Evolutionary conservation across 1,140 invertebrate species (phyloP).

Genomic region (Batillaria attramentaria): DNA sequence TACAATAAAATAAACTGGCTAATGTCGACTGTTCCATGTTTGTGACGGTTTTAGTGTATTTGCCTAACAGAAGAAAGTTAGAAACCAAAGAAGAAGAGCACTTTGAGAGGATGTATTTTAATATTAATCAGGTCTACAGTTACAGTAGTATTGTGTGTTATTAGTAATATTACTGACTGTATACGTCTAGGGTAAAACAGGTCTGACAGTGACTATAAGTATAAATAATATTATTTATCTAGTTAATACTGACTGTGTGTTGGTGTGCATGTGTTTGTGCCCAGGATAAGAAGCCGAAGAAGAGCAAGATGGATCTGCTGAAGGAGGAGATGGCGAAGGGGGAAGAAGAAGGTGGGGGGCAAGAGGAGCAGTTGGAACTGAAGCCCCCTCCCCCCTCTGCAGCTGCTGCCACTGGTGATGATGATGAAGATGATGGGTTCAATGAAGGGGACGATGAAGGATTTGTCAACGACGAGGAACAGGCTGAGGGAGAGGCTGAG

Average conservation of each 20-base stretch:
- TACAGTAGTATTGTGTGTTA: too few species aligned
- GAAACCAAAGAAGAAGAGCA: too few species aligned
- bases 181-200: too few species aligned
- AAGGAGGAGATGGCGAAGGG: conserved; percentile 39
- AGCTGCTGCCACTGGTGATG: background rate
- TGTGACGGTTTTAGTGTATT: too few species aligned
- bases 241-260: background rate
- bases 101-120: too few species aligned
- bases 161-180: too few species aligned
- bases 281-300: conserved; percentile 33
- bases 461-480: background rate
- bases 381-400: conserved; percentile 12
- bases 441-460: conserved; percentile 52
- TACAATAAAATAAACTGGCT: too few species aligned
- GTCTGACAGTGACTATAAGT: background rate
- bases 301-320: conserved; percentile 29
- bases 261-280: background rate
- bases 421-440: conserved; percentile 41
- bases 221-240: background rate
- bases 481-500: background rate
- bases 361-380: conserved; percentile 28
- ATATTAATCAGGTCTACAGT: too few species aligned
- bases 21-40: too few species aligned
- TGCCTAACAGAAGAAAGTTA: too few species aligned
- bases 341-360: conserved; percentile 50